Evolutionary conservation across 1,140 invertebrate genomes (phyloP), one percentile per base, ranked within the genome.

Genomic region (Trachymyrmex septentrionalis): DNA sequence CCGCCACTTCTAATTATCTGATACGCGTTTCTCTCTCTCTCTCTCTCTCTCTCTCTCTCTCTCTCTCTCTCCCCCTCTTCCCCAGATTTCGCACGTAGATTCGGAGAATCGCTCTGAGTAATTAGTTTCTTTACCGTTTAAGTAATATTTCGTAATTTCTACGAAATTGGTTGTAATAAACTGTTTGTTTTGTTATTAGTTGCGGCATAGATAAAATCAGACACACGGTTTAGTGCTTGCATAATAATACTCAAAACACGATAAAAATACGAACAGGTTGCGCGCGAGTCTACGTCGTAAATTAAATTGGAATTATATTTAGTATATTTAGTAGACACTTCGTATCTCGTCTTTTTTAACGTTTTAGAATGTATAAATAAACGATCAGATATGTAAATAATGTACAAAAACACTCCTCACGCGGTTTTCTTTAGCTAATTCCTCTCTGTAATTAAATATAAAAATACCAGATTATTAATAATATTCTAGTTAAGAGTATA

Each of bases 1-100:
- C 67, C 53, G 80, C 53, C 53, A 48, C 80, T 44, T 82, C 44
- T 59, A 57, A 82, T 82, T 48, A 82, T 61, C 48, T 48, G 53
- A 73, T 48, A 73, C 14, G 34, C 34, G 16, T 71, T 44, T 78
- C 24, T 57, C 6, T 0, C 2, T 44, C 38, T 38, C 38, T 38
- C 0, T 38, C 34, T 6, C 7, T 7, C 34, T 7, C 34, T 9
- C 38, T 38, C 38, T 9, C 27, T 38, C 0, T 38, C 34, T 6
- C 7, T 7, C 34, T 7, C 34, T 9, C 38, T 44, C 38, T 10
- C 38, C 38, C 12, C 38, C 38, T 30, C 16, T 12, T 5, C 0
- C 4, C 3, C 14, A 21, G n/a, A 80, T 61, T 12, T 72, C 66
- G 27, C 19, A 38, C 80, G n/a, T 61, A 34, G 38, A 38, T 44